phyloP scores from a whole-genome alignment of 2,113 vertebrate species.

The Asarcornis scutulata region DNA sequence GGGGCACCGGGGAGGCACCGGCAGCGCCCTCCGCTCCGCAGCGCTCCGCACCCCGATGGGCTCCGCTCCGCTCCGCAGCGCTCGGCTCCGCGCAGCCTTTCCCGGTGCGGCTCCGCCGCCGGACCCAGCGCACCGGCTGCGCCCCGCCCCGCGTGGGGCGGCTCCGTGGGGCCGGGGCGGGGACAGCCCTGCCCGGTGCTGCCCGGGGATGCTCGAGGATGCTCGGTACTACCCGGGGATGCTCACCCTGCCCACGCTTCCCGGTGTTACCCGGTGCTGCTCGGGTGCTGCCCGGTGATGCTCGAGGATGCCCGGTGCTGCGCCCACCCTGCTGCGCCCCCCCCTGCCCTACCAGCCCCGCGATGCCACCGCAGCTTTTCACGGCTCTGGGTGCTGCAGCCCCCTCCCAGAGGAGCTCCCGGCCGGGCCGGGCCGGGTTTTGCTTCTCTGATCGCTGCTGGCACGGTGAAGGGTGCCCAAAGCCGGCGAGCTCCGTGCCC shows the following conservation, averaged over 20 bases:
- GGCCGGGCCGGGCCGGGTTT: accelerated
- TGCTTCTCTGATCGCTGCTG: not conserved
- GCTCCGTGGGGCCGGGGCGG: not conserved
- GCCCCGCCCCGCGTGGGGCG: not conserved
- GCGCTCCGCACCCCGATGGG: too few species aligned
- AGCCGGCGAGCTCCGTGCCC: not conserved
- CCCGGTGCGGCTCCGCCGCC: not conserved
- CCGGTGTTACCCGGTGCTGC: too few species aligned
- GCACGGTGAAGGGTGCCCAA: not conserved
- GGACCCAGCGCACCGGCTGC: not conserved
- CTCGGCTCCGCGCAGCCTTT: not conserved
- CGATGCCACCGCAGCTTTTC: not conserved
- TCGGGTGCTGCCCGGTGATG: too few species aligned
- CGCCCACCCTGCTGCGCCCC: too few species aligned
- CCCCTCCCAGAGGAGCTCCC: too few species aligned
- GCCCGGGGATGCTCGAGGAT: not conserved
- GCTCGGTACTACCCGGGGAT: too few species aligned
- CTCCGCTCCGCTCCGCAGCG: not conserved
- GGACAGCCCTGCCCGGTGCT: not conserved
- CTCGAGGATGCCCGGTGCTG: too few species aligned
- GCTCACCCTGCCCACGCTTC: not conserved
- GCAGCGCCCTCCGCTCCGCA: not conserved
- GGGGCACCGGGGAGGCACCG: not conserved
- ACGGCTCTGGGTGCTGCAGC: not conserved
- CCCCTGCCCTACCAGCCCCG: not conserved